Percentiles rank a stretch among this genome's conserved stretches.
Evolutionary conservation across 1,140 invertebrate genomes (phyloP).

Genomic region (Hyles euphorbiae): DNA sequence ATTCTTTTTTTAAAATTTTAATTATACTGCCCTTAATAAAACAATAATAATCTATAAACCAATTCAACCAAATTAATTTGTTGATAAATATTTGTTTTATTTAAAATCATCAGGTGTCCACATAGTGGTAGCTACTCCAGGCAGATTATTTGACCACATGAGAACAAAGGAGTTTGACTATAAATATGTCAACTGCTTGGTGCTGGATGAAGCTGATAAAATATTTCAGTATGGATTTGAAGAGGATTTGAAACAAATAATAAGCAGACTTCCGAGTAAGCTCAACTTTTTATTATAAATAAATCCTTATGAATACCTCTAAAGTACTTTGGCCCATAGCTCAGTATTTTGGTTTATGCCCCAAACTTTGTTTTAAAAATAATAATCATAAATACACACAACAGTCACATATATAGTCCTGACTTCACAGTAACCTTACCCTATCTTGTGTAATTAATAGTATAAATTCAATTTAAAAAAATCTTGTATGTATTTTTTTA

Average conservation of each 20-base stretch:
- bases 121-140: conserved; percentile 88
- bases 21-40: no score
- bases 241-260: conserved; percentile 89
- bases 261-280: conserved; percentile 86
- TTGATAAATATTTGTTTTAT: neutral
- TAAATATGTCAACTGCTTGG: conserved; percentile 85
- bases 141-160: conserved; percentile 88
- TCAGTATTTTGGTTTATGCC: no score
- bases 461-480: no score
- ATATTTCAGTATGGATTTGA: conserved; percentile 93
- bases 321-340: conserved; percentile 1
- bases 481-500: no score
- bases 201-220: conserved; percentile 91
- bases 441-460: no score
- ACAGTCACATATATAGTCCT: no score
- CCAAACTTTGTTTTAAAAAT: no score
- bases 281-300: conserved; percentile 15
- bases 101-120: conserved; percentile 77
- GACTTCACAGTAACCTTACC: no score
- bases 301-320: neutral
- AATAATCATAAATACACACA: no score
- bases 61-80: no score
- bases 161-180: conserved; percentile 87
- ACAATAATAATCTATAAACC: no score
- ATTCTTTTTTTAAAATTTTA: no score